Conservation (phyloP, 1,140 invertebrate genomes). For the Anastatus disparis region DNA sequence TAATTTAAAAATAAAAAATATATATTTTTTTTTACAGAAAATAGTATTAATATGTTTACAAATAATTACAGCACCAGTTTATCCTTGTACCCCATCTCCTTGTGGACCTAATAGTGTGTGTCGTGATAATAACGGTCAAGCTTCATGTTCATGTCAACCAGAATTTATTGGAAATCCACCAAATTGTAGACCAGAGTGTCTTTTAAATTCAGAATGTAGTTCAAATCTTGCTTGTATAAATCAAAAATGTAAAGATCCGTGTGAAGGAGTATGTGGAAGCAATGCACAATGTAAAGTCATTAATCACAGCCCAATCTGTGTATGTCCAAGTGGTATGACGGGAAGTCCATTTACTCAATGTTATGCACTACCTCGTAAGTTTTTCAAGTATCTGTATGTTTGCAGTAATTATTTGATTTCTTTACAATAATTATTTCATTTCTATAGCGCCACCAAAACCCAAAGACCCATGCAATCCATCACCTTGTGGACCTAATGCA, state of each 20-base stretch:
- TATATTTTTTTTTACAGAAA: not conserved
- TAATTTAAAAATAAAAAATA: conserved; percentile 8
- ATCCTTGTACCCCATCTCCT: conserved; percentile 75
- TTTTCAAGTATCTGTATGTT: too few relatives aligned
- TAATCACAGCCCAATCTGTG: conserved; percentile 68
- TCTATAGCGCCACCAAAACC: conserved; percentile 32
- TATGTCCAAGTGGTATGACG: conserved; percentile 62
- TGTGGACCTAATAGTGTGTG: conserved; percentile 77
- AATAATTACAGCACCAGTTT: conserved; percentile 32
- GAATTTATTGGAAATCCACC: conserved; percentile 75
- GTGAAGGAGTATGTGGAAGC: conserved; percentile 68
- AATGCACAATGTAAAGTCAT: conserved; percentile 68
- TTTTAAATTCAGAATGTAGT: conserved; percentile 68
- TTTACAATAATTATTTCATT: not conserved
- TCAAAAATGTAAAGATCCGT: conserved; percentile 68
- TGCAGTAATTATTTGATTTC: too few relatives aligned
- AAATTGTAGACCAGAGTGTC: conserved; percentile 76
- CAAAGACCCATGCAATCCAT: conserved; percentile 65
- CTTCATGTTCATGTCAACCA: conserved; percentile 72
- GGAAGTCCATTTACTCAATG: conserved; percentile 70
- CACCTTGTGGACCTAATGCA: conserved; percentile 70
- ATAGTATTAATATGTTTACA: not conserved
- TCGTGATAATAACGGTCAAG: conserved; percentile 69
- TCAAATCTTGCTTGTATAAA: conserved; percentile 63
- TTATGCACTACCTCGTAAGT: conserved; percentile 64